phyloP scores from a whole-genome alignment of 2,113 vertebrate species.

The Otus sunia region DNA sequence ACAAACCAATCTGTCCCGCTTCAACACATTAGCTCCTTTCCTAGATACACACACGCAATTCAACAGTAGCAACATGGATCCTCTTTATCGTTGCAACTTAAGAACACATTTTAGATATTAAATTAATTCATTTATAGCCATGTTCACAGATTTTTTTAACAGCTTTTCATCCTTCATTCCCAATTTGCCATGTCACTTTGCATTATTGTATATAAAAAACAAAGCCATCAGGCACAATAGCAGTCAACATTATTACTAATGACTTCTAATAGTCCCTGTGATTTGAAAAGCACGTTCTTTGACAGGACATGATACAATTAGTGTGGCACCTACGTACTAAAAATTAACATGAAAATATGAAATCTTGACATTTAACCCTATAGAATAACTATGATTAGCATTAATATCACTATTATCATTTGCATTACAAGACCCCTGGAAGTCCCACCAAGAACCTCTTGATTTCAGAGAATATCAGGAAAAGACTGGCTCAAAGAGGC shows the following conservation, averaged over 20 bases:
- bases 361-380: background rate
- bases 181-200: background rate
- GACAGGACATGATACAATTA: background rate
- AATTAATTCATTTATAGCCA: background rate
- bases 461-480: background rate
- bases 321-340: background rate
- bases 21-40: background rate
- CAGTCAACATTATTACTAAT: background rate
- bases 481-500: background rate
- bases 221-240: background rate
- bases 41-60: background rate
- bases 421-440: background rate
- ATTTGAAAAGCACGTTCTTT: background rate
- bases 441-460: background rate
- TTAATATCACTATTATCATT: background rate
- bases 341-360: background rate
- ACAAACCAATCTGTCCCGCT: fast-evolving
- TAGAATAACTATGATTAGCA: background rate
- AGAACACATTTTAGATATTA: background rate
- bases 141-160: background rate
- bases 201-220: background rate
- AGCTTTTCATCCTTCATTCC: background rate
- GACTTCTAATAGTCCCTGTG: background rate
- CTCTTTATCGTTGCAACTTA: background rate
- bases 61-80: background rate